Evolutionary conservation across 2,797 vertebrate genomes (phyloP).

Genomic region (Ptychobarbus kaznakovi): DNA sequence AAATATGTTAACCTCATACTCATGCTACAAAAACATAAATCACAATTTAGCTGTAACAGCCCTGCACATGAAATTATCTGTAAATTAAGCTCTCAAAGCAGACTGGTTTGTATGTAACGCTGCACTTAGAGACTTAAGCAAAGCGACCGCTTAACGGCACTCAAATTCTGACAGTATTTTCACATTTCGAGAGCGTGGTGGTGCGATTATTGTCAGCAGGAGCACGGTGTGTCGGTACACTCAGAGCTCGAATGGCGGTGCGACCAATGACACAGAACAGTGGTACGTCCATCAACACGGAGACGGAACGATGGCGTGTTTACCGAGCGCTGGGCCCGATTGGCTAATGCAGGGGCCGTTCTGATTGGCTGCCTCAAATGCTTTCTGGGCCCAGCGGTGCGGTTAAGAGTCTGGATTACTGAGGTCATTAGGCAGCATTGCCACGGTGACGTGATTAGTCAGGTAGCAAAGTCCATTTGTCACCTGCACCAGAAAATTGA

Average conservation of each 20-base stretch:
- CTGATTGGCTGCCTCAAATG: conserved; percentile 74
- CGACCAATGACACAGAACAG: conserved; percentile 53
- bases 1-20: conserved; percentile 11
- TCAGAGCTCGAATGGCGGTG: conserved; percentile 30
- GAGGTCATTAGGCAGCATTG: conserved; percentile 99
- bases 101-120: conserved; percentile 17
- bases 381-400: conserved; percentile 79
- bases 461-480: conserved; percentile 99
- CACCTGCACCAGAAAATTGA: conserved; percentile 92
- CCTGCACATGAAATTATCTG: conserved; percentile 4
- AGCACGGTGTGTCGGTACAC: conserved; percentile 42
- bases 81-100: conserved; percentile 17
- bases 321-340: conserved; percentile 57
- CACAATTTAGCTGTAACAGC: not conserved
- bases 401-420: conserved; percentile 89
- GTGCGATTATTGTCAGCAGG: conserved; percentile 47
- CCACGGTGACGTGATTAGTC: conserved; percentile 99
- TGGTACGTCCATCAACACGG: conserved; percentile 57
- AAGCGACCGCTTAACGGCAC: conserved; percentile 20
- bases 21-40: conserved; percentile 15
- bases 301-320: conserved; percentile 51
- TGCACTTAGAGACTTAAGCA: conserved; percentile 32
- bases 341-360: conserved; percentile 60
- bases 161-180: conserved; percentile 49
- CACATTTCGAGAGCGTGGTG: conserved; percentile 32